phyloP scores from a whole-genome alignment of 2,888 invertebrate species.

The Drosophila seclusa region DNA sequence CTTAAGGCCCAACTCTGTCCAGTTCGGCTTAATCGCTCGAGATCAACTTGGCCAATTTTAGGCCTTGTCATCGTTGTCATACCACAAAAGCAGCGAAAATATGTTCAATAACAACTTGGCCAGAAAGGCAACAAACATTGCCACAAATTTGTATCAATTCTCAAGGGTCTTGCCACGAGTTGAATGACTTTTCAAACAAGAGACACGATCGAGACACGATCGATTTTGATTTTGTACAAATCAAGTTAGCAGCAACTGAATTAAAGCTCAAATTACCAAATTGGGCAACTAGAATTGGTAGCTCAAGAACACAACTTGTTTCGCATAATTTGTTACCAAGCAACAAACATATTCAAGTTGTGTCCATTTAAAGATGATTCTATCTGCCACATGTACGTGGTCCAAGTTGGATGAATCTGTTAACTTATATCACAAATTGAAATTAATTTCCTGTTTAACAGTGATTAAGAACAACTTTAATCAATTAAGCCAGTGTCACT shows the following conservation, averaged over 20 bases:
- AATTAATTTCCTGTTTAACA: background rate
- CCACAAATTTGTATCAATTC: slow-evolving; percentile 68
- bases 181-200: slow-evolving; percentile 51
- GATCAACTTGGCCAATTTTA: slow-evolving; percentile 69
- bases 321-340: slow-evolving; percentile 5
- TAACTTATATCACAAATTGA: background rate
- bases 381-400: background rate
- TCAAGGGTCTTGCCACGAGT: slow-evolving; percentile 66
- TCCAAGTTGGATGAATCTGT: background rate
- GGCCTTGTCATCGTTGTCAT: slow-evolving; percentile 57
- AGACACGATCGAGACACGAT: background rate
- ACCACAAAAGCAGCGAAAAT: slow-evolving; percentile 49
- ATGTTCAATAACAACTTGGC: slow-evolving; percentile 50
- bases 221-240: background rate
- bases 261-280: slow-evolving; percentile 35
- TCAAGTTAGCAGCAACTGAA: background rate
- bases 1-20: slow-evolving; percentile 67
- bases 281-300: slow-evolving; percentile 5
- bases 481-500: background rate
- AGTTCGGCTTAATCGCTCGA: slow-evolving; percentile 64
- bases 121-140: slow-evolving; percentile 32
- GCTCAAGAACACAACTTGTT: slow-evolving; percentile 4
- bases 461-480: background rate
- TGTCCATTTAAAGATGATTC: background rate
- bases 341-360: background rate